These are phyloP conservation scores for Vollenhovia emeryi DNA, from an alignment of 1,140 invertebrate genomes.

Conservation along the genomic window DNA sequence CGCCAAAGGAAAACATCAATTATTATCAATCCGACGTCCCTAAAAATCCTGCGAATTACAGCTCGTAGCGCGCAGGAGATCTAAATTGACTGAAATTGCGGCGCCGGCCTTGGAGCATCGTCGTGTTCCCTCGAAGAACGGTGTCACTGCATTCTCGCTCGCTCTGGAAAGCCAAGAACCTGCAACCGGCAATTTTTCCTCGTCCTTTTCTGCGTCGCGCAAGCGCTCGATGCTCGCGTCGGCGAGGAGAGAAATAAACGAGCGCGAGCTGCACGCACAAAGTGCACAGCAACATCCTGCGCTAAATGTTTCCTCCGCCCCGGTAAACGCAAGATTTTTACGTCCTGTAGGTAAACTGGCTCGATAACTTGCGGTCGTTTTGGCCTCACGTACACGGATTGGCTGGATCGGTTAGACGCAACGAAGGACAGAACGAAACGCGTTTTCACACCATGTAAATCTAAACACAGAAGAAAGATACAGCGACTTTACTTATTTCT, in stretches of 20 bases:
- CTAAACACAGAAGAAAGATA: neutral
- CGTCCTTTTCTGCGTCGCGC: conserved; percentile 9
- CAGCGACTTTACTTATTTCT: neutral
- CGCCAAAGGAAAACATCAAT: neutral
- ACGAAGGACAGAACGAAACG: neutral
- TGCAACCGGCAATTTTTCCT: conserved; percentile 8
- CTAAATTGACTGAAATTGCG: conserved; percentile 50
- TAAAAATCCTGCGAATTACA: conserved; percentile 29
- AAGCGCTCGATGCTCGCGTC: neutral
- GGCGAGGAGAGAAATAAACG: conserved; percentile 38
- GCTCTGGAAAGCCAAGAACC: conserved; percentile 9
- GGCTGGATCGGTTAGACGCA: neutral
- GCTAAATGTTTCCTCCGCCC: conserved; percentile 55
- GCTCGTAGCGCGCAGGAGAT: neutral
- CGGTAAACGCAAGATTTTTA: conserved; percentile 45
- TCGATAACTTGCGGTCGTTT: conserved; percentile 55
- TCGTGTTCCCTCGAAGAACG: conserved; percentile 21
- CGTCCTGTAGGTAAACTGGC: conserved; percentile 45
- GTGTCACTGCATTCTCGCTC: conserved; percentile 35
- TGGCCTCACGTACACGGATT: neutral
- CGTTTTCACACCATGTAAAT: neutral
- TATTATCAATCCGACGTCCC: neutral
- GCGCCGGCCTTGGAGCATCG: conserved; percentile 34
- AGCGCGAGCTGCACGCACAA: conserved; percentile 52
- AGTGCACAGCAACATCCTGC: conserved; percentile 61